Evolutionary conservation across 2,113 vertebrate genomes (phyloP).

Genomic region (Potamarius usumacintae): DNA sequence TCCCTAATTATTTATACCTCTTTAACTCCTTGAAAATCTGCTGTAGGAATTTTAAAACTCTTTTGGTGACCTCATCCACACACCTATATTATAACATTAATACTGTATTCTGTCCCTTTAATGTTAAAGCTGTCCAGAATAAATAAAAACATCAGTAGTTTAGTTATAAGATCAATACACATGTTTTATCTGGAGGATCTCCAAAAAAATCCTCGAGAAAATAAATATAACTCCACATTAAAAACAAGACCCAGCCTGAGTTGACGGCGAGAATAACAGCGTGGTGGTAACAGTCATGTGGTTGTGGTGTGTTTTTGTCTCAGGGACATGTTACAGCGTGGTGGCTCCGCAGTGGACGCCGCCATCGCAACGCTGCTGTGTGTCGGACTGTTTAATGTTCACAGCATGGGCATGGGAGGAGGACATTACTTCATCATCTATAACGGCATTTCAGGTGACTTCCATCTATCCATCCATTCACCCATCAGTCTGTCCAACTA

Average conservation of each 20-base stretch:
- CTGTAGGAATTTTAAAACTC: background rate
- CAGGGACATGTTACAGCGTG: slow-evolving; percentile 85
- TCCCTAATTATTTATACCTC: background rate
- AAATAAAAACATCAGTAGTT: background rate
- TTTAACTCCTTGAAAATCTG: background rate
- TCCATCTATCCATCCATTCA: background rate
- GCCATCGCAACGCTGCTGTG: slow-evolving; percentile 90
- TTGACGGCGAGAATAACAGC: too few relatives aligned
- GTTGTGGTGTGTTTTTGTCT: slow-evolving; percentile 35
- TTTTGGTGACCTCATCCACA: background rate
- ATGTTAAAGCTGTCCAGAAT: background rate
- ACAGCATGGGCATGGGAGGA: slow-evolving; percentile 96
- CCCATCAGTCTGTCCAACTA: slow-evolving; percentile 26
- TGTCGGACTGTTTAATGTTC: slow-evolving; percentile 84
- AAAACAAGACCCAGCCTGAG: too few relatives aligned
- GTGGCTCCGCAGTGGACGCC: slow-evolving; percentile 88
- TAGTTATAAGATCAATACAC: background rate
- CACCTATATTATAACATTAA: background rate
- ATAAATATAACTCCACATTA: background rate
- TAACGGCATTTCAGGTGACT: slow-evolving; percentile 78
- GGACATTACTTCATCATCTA: slow-evolving; percentile 89
- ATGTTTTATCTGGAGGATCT: too few relatives aligned
- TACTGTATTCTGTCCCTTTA: background rate
- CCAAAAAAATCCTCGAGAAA: too few relatives aligned
- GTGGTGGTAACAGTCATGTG: too few relatives aligned